phyloP scores from a whole-genome alignment of 1,140 invertebrate genomes.

The Trichonephila inaurata region DNA sequence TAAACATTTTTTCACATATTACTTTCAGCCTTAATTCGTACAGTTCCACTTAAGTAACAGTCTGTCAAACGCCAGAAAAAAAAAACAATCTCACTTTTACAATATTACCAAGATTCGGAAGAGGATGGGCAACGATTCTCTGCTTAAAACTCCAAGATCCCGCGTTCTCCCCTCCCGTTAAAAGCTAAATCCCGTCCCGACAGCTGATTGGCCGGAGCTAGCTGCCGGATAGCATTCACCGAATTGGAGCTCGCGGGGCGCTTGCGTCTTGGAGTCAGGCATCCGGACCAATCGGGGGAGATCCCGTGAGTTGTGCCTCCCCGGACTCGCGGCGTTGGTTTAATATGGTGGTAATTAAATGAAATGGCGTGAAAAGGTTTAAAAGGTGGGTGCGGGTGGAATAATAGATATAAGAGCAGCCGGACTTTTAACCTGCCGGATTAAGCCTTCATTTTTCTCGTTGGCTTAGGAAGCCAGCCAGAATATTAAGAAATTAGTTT shows the following conservation, averaged over 20 bases:
- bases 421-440: slow-evolving; percentile 30
- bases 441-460: background rate
- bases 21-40: too few species aligned
- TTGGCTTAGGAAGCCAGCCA: background rate
- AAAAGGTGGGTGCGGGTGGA: background rate
- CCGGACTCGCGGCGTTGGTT: background rate
- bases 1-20: too few species aligned
- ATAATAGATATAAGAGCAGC: background rate
- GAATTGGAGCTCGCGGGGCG: slow-evolving; percentile 37
- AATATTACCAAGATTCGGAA: too few species aligned
- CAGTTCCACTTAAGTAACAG: too few species aligned
- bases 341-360: background rate
- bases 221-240: background rate
- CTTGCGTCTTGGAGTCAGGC: slow-evolving; percentile 38
- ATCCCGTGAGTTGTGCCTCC: background rate
- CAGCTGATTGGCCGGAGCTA: slow-evolving; percentile 53
- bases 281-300: background rate
- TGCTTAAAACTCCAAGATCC: slow-evolving; percentile 49
- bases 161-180: slow-evolving; percentile 4
- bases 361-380: slow-evolving; percentile 46
- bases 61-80: too few species aligned
- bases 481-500: background rate
- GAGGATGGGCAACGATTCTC: background rate
- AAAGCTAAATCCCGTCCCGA: background rate
- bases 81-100: too few species aligned